phyloP scores from a whole-genome alignment of 2,888 invertebrate genomes.

The Heteromurus nitidus region DNA sequence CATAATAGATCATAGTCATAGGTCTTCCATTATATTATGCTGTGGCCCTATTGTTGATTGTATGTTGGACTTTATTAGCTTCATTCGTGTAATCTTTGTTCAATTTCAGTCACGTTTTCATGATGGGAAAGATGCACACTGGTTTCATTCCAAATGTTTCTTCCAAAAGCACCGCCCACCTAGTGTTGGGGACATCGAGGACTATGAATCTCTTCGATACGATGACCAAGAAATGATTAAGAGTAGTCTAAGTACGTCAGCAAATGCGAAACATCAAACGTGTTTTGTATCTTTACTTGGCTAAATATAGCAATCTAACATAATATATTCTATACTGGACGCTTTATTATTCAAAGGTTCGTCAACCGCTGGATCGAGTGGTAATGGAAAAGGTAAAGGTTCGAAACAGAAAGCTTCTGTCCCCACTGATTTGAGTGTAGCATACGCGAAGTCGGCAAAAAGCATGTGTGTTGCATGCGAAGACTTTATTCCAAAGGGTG shows the following conservation, averaged over 20 bases:
- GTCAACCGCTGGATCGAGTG: conserved; percentile 17
- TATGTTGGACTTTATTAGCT: neutral
- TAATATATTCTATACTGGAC: too few species aligned
- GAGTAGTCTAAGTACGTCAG: conserved; percentile 81
- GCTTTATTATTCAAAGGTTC: too few species aligned
- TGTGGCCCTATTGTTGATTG: neutral
- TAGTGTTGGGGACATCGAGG: conserved; percentile 85
- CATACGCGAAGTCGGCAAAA: conserved; percentile 88
- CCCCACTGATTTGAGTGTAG: conserved; percentile 83
- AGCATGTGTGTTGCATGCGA: conserved; percentile 85
- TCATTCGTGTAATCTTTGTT: neutral
- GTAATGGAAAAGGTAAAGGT: conserved; percentile 77
- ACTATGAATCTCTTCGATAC: conserved; percentile 86
- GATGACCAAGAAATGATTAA: conserved; percentile 89
- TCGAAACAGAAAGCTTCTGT: too few species aligned
- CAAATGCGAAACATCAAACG: too few species aligned
- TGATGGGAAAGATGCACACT: conserved; percentile 90
- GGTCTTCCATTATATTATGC: neutral
- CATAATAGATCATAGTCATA: neutral
- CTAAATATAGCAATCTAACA: too few species aligned
- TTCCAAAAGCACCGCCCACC: conserved; percentile 87
- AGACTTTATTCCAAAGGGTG: conserved; percentile 87
- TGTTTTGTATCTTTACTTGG: neutral
- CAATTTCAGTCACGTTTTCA: conserved; percentile 84
- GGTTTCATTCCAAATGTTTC: conserved; percentile 93